Evolutionary conservation across 2,888 invertebrate genomes (phyloP).

Genomic region (Salpingus planirostris): DNA sequence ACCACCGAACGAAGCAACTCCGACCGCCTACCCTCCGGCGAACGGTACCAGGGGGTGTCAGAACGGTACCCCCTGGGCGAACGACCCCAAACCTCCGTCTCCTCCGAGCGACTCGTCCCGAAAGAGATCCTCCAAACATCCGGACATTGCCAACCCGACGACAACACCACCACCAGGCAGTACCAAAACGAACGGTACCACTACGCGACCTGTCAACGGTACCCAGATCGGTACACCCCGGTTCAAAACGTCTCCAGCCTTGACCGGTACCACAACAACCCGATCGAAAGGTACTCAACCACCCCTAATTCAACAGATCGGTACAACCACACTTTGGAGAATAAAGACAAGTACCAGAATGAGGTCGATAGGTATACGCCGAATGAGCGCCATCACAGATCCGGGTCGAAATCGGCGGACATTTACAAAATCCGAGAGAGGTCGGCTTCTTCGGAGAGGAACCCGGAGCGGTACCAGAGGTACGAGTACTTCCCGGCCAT

Average conservation of each 20-base stretch:
- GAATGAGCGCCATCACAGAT: constrained; percentile 25
- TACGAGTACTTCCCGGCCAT: constrained; percentile 22
- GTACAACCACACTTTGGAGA: too few species aligned
- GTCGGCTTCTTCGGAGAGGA: constrained; percentile 26
- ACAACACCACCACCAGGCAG: constrained; percentile 21
- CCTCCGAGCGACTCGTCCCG: constrained; percentile 32
- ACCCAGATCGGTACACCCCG: constrained; percentile 30
- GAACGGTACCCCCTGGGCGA: constrained; percentile 41
- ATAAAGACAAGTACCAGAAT: too few species aligned
- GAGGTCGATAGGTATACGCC: constrained; percentile 33
- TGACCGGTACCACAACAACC: constrained; percentile 35
- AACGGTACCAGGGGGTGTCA: constrained; percentile 36
- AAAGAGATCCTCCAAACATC: constrained; percentile 20
- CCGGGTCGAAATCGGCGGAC: constrained; percentile 21
- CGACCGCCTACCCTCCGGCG: constrained; percentile 36
- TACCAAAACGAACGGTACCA: constrained; percentile 20
- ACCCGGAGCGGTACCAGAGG: constrained; percentile 19
- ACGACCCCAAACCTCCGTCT: constrained; percentile 43
- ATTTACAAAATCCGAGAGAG: constrained; percentile 25
- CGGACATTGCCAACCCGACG: constrained; percentile 22
- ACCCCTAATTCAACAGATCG: too few species aligned
- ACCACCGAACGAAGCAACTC: constrained; percentile 34
- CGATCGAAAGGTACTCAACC: constrained; percentile 28
- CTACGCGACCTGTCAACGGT: constrained; percentile 24
- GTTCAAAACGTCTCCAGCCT: too few species aligned